Evolutionary conservation across 1,140 invertebrate species (phyloP), one percentile per base, ranked within the genome.

Genomic region (Formica selysi): DNA sequence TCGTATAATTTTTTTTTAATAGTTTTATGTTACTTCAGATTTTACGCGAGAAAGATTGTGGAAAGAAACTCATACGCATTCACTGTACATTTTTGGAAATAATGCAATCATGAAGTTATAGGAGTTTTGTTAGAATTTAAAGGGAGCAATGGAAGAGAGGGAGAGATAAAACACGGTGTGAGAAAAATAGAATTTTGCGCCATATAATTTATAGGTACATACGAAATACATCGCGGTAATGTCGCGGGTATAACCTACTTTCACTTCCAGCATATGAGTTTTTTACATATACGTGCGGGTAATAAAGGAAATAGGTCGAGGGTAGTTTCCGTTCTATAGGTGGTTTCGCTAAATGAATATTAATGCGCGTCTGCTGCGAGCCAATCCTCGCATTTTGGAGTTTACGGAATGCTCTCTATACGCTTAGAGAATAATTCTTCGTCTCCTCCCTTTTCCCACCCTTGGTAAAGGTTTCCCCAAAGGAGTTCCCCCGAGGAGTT

Each of bases 271-370:
- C 3, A 70, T 86, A 70, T 51, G 68, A 41, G 76, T 22, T 76
- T 87, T 86, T 90, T 86, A 73, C 5, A 85, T 48, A 68, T 71
- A 80, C 67, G 79, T 71, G 61, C 51, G 32, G 8, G 38, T 70
- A 84, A 85, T 76, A 87, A 59, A 73, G 76, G 41, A 90, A 85
- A 90, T 87, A 76, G 89, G 89, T 90, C 88, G 88, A 90, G 80
- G 59, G 78, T 87, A 76, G 86, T 87, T 87, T 76, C 59, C 32
- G 48, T 71, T 62, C 51, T 78, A 83, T 76, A 86, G 87, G 22
- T 71, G 79, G 73, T 90, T 89, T 85, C 71, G 64, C 80, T 89
- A 91, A 93, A 92, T 93, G 89, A 93, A 93, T 93, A 93, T 92
- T 92, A 92, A 92, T 93, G 92, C 70, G 80, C 79, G 84, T 89